Evolutionary conservation across 2,888 invertebrate genomes (phyloP).

Genomic region (Cryptus armator): DNA sequence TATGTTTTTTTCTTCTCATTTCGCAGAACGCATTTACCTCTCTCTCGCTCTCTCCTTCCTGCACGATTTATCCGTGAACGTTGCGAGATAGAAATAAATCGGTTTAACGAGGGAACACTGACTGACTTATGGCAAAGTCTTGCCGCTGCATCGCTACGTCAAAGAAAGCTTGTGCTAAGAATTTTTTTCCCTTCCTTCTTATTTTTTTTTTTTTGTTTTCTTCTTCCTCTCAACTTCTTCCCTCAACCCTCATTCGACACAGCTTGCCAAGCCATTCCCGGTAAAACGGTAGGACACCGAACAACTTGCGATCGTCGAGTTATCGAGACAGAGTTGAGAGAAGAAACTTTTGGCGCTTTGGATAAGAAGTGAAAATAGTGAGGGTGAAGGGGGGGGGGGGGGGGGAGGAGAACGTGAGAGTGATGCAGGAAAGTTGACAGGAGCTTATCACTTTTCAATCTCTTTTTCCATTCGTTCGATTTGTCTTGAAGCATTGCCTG

Average conservation of each 20-base stretch:
- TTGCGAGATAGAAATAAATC: conserved; percentile 64
- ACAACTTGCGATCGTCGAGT: conserved; percentile 57
- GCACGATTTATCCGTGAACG: conserved; percentile 54
- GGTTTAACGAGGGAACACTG: conserved; percentile 51
- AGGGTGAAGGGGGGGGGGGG: not conserved
- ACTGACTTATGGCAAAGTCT: conserved; percentile 56
- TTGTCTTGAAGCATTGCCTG: conserved; percentile 47
- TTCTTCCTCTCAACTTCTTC: conserved; percentile 8
- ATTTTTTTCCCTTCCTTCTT: conserved; percentile 7
- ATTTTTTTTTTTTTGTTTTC: conserved; percentile 5
- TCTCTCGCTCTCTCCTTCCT: conserved; percentile 34
- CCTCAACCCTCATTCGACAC: conserved; percentile 30
- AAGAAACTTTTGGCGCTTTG: conserved; percentile 51
- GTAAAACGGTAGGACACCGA: conserved; percentile 41
- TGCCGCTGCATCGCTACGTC: conserved; percentile 13
- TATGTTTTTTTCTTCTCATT: conserved; percentile 4
- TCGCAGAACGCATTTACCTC: conserved; percentile 44
- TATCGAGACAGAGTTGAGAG: conserved; percentile 27
- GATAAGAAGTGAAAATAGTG: conserved; percentile 1
- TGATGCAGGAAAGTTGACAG: conserved; percentile 64
- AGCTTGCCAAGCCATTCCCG: conserved; percentile 33
- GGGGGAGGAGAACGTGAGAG: conserved; percentile 21
- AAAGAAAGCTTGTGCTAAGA: conserved; percentile 13
- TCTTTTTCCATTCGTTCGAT: conserved; percentile 61
- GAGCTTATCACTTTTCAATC: conserved; percentile 66